Percentiles rank a stretch among this genome's conserved stretches.
phyloP scores from a whole-genome alignment of 2,113 vertebrate genomes.

The Thinocorus orbignyianus region DNA sequence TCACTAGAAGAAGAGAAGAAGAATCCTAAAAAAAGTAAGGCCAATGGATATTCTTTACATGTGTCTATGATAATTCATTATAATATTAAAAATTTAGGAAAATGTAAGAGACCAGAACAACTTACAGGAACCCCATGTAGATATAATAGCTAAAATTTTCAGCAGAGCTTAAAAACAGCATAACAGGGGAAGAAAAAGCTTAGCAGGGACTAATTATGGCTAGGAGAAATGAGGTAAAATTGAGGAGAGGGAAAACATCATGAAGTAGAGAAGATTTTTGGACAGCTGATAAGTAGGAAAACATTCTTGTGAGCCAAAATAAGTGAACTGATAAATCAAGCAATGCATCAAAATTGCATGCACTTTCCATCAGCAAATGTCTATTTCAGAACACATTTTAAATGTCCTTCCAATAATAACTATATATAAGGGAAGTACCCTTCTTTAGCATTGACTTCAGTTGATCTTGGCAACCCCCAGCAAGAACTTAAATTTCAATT shows the following conservation, averaged over 20 bases:
- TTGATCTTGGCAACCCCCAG: not conserved
- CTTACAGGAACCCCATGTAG: not conserved
- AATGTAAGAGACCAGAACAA: not conserved
- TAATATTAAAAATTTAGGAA: not conserved
- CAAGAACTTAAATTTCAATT: not conserved
- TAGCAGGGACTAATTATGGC: not conserved
- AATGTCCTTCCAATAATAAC: not conserved
- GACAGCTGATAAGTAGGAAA: not conserved
- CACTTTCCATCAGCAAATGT: not conserved
- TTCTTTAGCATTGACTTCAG: not conserved
- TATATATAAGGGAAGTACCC: not conserved
- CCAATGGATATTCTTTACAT: not conserved
- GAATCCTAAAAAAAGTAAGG: not conserved
- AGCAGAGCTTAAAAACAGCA: not conserved
- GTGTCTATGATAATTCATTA: not conserved
- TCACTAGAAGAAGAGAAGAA: not conserved
- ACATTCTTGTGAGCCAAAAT: not conserved
- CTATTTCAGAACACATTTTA: not conserved
- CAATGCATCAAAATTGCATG: not conserved
- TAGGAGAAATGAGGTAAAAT: not conserved
- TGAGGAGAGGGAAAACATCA: not conserved
- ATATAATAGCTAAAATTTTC: not conserved
- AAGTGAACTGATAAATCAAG: not conserved
- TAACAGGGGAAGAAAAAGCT: not conserved
- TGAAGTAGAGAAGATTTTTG: not conserved